A percentile compares a stretch with the other conserved stretches of the same genome.
These are phyloP conservation scores for Australoheros scitulus DNA, from an alignment of 2,113 vertebrate genomes.

Conservation along the genomic window DNA sequence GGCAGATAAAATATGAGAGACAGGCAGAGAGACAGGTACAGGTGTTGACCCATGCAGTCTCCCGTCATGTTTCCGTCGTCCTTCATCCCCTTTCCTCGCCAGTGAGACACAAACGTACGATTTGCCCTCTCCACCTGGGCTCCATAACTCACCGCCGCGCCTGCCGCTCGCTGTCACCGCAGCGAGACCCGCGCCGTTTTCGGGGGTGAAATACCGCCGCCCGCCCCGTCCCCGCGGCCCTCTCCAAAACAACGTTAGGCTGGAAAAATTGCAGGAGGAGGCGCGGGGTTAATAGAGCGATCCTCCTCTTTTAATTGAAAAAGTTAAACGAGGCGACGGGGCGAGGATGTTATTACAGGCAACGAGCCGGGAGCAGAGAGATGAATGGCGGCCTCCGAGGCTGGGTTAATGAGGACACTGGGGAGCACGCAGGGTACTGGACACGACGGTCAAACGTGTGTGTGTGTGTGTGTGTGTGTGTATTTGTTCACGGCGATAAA, in stretches of 20 bases:
- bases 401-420: constrained; percentile 71
- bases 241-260: constrained; percentile 55
- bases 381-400: constrained; percentile 59
- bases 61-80: constrained; percentile 23
- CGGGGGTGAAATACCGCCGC: constrained; percentile 45
- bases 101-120: constrained; percentile 52
- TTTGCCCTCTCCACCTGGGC: constrained; percentile 42
- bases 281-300: constrained; percentile 69
- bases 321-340: constrained; percentile 66
- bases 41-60: constrained; percentile 25
- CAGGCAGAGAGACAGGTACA: not conserved
- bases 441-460: constrained; percentile 46
- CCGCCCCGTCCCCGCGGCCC: constrained; percentile 49
- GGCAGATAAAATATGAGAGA: not conserved
- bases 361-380: constrained; percentile 40
- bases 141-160: constrained; percentile 58
- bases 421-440: constrained; percentile 35
- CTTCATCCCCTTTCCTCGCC: constrained; percentile 9
- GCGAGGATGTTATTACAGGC: constrained; percentile 62
- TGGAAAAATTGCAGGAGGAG: constrained; percentile 60
- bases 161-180: constrained; percentile 50
- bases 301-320: constrained; percentile 76
- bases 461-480: not conserved
- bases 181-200: not conserved
- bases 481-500: not conserved